phyloP scores from a whole-genome alignment of 2,888 invertebrate species.

The Drepanosiphum platanoidis region DNA sequence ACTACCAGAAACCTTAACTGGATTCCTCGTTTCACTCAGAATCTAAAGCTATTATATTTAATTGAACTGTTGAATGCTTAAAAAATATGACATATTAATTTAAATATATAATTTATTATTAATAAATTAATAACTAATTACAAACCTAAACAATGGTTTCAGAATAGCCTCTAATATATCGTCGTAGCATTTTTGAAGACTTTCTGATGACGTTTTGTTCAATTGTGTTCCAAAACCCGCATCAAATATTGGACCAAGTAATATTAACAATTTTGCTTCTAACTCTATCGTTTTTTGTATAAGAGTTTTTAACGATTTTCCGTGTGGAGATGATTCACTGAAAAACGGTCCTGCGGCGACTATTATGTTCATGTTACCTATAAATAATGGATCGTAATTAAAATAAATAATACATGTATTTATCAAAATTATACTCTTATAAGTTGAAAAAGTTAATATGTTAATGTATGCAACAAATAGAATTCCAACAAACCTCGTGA shows the following conservation, averaged over 20 bases:
- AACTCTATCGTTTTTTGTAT: constrained; percentile 36
- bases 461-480: not conserved
- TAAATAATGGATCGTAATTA: not conserved
- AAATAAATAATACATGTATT: not conserved
- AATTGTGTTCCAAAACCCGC: constrained; percentile 31
- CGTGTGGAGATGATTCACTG: constrained; percentile 40
- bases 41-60: too few species aligned
- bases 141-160: constrained; percentile 51
- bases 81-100: not conserved
- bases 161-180: constrained; percentile 41
- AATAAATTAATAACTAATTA: not conserved
- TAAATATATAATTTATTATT: too few species aligned
- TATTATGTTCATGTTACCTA: constrained; percentile 38
- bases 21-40: too few species aligned
- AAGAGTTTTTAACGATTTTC: constrained; percentile 22
- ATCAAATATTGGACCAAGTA: constrained; percentile 47
- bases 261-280: constrained; percentile 9
- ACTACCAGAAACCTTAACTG: too few species aligned
- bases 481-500: constrained; percentile 7
- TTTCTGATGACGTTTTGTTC: constrained; percentile 27
- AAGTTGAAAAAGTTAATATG: not conserved
- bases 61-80: too few species aligned
- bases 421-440: not conserved
- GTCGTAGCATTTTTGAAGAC: constrained; percentile 44
- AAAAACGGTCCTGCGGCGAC: constrained; percentile 53